Conservation (phyloP, 1,140 invertebrate species). For the Drosophila neocordata region DNA sequence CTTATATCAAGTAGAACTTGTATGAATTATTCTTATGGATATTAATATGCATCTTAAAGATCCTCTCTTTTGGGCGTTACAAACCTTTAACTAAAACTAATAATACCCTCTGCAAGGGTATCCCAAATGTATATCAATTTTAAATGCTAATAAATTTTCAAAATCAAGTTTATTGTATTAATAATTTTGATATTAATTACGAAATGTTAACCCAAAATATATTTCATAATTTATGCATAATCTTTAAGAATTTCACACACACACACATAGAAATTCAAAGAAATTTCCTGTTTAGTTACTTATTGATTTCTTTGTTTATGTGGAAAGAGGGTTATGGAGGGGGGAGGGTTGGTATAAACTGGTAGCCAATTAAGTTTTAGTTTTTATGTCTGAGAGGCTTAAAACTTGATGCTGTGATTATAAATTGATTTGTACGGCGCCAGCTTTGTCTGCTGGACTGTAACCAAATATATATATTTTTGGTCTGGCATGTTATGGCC, state of each 20-base stretch:
- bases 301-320: conserved; percentile 28
- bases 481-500: conserved; percentile 39
- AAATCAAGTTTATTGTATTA: conserved; percentile 8
- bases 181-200: conserved; percentile 8
- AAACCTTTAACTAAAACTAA: neutral
- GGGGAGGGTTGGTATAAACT: conserved; percentile 9
- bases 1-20: no score
- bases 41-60: neutral
- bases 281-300: conserved; percentile 41
- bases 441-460: conserved; percentile 50
- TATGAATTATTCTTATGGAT: no score
- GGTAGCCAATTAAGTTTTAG: conserved; percentile 30
- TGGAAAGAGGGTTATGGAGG: neutral
- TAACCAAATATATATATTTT: conserved; percentile 42
- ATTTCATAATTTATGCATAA: conserved; percentile 26
- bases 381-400: conserved; percentile 10
- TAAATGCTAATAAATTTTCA: neutral
- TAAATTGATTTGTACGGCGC: conserved; percentile 10
- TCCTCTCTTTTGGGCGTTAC: neutral
- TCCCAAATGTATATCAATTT: neutral
- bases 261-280: neutral
- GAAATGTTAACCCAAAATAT: neutral
- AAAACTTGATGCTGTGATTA: conserved; percentile 21
- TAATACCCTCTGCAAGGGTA: neutral
- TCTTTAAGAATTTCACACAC: conserved; percentile 4